Evolutionary conservation across 2,888 invertebrate species (phyloP).

Genomic region (Drosophila atripex): DNA sequence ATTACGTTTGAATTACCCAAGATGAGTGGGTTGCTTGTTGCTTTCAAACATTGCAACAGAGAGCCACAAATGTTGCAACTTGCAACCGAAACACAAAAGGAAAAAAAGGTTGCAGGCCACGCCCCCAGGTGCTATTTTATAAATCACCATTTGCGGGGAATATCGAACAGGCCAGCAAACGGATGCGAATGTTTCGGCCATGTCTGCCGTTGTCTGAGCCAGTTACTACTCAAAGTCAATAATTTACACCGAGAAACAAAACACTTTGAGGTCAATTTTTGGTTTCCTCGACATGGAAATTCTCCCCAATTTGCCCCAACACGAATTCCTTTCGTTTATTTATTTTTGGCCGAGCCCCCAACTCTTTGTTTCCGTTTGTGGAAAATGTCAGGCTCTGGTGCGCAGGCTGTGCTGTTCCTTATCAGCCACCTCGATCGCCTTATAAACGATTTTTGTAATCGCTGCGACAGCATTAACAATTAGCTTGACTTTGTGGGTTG

Average conservation of each 20-base stretch:
- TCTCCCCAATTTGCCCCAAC: constrained; percentile 22
- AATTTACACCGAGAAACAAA: constrained; percentile 41
- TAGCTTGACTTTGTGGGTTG: neutral
- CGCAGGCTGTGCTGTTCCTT: constrained; percentile 13
- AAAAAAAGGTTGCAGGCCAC: constrained; percentile 57
- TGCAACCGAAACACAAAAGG: neutral
- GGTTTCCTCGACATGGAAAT: constrained; percentile 15
- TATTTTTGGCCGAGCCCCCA: constrained; percentile 28
- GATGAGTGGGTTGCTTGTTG: constrained; percentile 38
- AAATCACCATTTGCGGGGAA: constrained; percentile 45
- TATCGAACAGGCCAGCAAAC: constrained; percentile 41
- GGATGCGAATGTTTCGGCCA: constrained; percentile 16
- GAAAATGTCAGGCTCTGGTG: constrained; percentile 42
- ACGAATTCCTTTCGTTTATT: constrained; percentile 39
- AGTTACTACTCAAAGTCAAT: constrained; percentile 27
- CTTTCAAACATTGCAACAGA: constrained; percentile 12
- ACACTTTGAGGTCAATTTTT: constrained; percentile 44
- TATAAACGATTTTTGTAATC: constrained; percentile 66
- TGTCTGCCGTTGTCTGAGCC: constrained; percentile 3
- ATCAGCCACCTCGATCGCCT: constrained; percentile 46
- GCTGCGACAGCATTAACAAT: constrained; percentile 47
- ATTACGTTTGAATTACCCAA: constrained; percentile 55
- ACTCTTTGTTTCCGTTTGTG: constrained; percentile 19
- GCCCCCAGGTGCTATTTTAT: constrained; percentile 52
- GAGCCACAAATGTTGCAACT: constrained; percentile 23